These are phyloP conservation scores for Drosophila truncata DNA, from an alignment of 1,140 invertebrate species.

Conservation along the genomic window DNA sequence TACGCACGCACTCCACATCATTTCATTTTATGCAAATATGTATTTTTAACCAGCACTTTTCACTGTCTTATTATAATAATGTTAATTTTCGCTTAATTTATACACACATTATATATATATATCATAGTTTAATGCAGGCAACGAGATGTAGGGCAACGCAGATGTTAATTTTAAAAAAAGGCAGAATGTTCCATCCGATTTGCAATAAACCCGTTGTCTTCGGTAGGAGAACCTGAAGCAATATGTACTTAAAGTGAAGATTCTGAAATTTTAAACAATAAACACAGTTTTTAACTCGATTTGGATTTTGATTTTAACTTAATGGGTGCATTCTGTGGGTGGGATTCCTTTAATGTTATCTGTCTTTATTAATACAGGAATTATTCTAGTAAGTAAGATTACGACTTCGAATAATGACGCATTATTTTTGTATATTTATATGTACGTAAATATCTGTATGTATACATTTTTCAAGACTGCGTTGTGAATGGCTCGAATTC, in stretches of 20 bases:
- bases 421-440: neutral
- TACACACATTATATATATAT: conserved; percentile 43
- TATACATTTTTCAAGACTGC: neutral
- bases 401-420: neutral
- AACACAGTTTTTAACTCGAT: conserved; percentile 69
- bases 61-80: conserved; percentile 51
- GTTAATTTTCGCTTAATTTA: conserved; percentile 63
- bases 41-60: conserved; percentile 45
- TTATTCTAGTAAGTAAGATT: neutral
- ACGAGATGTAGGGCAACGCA: conserved; percentile 34
- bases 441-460: neutral
- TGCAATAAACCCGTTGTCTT: conserved; percentile 38
- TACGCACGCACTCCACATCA: conserved; percentile 33
- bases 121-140: conserved; percentile 55
- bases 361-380: too few species aligned
- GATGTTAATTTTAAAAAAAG: conserved; percentile 34
- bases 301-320: neutral
- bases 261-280: conserved; percentile 73
- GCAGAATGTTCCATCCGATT: conserved; percentile 37
- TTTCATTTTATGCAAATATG: conserved; percentile 38
- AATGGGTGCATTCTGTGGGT: neutral
- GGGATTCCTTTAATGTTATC: neutral
- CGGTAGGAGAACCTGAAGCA: conserved; percentile 47
- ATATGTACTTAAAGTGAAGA: conserved; percentile 74
- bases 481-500: neutral